These are phyloP conservation scores for Pandemis heparana DNA, from an alignment of 2,888 invertebrate species.

Conservation along the genomic window DNA sequence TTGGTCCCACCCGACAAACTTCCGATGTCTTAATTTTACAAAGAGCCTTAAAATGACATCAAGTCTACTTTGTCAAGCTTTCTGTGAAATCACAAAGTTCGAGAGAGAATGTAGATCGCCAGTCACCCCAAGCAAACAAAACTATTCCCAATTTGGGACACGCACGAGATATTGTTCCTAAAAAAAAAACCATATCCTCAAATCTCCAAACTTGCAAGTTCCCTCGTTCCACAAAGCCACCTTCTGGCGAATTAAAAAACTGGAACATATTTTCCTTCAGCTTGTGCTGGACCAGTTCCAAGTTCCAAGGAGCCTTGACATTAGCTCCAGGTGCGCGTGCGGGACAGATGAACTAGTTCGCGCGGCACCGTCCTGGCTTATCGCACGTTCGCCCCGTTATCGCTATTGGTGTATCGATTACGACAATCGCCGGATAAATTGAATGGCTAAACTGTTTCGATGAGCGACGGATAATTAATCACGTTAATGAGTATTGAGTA, in stretches of 20 bases:
- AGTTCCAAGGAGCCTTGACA: conserved; percentile 79
- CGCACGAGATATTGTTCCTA: too few relatives aligned
- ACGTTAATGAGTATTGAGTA: conserved; percentile 35
- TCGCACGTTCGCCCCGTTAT: conserved; percentile 44
- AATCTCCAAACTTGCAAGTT: not conserved
- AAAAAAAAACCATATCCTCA: not conserved
- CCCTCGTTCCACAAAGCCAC: not conserved
- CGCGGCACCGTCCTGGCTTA: conserved; percentile 46
- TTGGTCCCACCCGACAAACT: not conserved
- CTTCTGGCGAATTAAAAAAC: not conserved
- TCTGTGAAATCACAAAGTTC: not conserved
- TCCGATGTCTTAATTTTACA: not conserved
- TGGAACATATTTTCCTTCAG: conserved; percentile 50
- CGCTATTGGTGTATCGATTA: conserved; percentile 38
- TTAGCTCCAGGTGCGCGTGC: conserved; percentile 75
- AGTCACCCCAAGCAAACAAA: not conserved
- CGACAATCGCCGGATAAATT: conserved; percentile 35
- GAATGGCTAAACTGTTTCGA: conserved; percentile 30
- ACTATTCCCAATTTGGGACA: too few relatives aligned
- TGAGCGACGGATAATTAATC: conserved; percentile 33
- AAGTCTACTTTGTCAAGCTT: not conserved
- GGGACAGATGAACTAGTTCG: conserved; percentile 60
- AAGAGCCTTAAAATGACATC: not conserved
- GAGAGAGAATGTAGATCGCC: not conserved
- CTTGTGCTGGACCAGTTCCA: conserved; percentile 72